Evolutionary conservation across 2,113 vertebrate genomes (phyloP).

Genomic region (Tachycineta bicolor): DNA sequence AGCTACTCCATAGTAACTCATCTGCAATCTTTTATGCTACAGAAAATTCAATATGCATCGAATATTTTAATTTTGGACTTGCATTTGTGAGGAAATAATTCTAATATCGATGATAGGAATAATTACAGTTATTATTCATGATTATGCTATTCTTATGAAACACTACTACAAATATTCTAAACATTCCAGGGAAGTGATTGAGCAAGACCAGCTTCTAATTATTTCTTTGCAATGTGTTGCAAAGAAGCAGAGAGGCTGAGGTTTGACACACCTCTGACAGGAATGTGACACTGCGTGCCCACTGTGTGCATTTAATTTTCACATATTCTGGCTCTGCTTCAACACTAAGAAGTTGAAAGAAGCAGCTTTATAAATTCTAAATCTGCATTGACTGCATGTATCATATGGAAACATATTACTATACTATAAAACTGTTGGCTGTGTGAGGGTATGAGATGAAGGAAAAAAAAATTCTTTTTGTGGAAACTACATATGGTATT

Average conservation of each 20-base stretch:
- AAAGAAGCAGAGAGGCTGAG: neutral
- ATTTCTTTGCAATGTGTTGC: neutral
- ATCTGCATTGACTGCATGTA: neutral
- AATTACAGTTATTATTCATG: neutral
- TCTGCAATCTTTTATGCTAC: neutral
- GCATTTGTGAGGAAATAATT: neutral
- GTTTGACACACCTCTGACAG: conserved; percentile 20
- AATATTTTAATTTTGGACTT: neutral
- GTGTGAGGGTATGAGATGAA: neutral
- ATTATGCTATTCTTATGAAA: neutral
- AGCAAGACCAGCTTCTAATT: neutral
- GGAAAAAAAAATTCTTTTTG: neutral
- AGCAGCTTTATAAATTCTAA: neutral
- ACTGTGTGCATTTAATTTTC: neutral
- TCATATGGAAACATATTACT: neutral
- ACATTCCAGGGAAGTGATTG: neutral
- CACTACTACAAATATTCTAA: neutral
- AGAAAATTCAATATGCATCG: neutral
- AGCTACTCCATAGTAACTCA: neutral
- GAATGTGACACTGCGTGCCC: neutral
- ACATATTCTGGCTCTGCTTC: conserved; percentile 14
- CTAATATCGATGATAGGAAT: neutral
- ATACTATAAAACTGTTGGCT: neutral
- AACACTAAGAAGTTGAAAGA: neutral
- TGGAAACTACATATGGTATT: neutral